These are phyloP conservation scores for Sesia bembeciformis DNA, from an alignment of 2,888 invertebrate species.

Conservation along the genomic window DNA sequence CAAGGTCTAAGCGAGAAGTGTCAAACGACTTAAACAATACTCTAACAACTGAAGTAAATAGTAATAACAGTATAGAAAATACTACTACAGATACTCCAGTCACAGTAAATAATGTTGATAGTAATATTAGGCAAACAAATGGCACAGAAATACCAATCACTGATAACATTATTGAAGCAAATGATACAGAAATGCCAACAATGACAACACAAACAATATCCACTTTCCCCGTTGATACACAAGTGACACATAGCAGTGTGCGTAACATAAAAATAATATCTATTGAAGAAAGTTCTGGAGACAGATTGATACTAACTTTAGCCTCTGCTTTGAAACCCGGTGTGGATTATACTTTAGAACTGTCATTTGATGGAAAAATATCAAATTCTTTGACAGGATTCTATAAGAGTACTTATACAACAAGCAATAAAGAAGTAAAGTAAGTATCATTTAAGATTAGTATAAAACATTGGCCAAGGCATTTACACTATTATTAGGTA, in stretches of 20 bases:
- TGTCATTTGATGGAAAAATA: conserved; percentile 71
- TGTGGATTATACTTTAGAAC: conserved; percentile 70
- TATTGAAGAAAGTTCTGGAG: conserved; percentile 41
- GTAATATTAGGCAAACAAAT: conserved; percentile 10
- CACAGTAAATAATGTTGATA: conserved; percentile 5
- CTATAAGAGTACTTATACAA: conserved; percentile 77
- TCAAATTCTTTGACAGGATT: conserved; percentile 79
- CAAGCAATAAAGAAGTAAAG: conserved; percentile 57
- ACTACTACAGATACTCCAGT: conserved; percentile 10
- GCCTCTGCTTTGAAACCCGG: conserved; percentile 51
- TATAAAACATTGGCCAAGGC: background rate
- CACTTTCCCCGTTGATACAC: conserved; percentile 24
- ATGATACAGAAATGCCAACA: background rate
- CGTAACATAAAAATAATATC: conserved; percentile 45
- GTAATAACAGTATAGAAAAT: conserved; percentile 11
- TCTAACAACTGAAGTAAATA: conserved; percentile 7
- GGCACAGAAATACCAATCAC: conserved; percentile 1
- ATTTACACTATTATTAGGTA: too few relatives aligned
- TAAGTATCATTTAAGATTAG: conserved; percentile 20
- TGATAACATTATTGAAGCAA: background rate
- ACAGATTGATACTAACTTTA: conserved; percentile 40
- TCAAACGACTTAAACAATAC: conserved; percentile 7
- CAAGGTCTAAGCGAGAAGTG: conserved; percentile 31
- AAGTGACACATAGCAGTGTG: conserved; percentile 52
- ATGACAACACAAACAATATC: background rate